Percentiles rank a stretch among this genome's conserved stretches.
phyloP scores from a whole-genome alignment of 2,113 vertebrate species.

The Ophthalmotilapia sp. region DNA sequence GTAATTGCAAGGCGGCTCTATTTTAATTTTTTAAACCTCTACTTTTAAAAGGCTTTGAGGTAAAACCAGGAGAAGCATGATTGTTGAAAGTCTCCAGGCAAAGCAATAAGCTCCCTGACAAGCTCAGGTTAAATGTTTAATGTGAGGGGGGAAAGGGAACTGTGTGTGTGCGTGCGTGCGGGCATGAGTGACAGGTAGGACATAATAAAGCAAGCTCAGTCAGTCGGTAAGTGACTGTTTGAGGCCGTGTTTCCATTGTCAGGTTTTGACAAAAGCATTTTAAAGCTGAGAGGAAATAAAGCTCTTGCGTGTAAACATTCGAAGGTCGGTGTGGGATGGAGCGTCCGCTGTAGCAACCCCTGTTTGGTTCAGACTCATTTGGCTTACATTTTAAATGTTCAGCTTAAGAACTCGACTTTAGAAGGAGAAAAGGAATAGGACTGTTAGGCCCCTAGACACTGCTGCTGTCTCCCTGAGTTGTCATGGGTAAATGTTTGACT shows the following conservation, averaged over 20 bases:
- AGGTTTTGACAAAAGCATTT: not conserved
- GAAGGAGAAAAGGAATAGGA: not conserved
- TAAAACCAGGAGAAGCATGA: not conserved
- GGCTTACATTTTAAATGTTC: not conserved
- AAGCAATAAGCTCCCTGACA: conserved; percentile 36
- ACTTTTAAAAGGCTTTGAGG: not conserved
- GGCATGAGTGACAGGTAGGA: not conserved
- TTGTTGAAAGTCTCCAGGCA: conserved; percentile 13
- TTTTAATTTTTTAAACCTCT: conserved; percentile 28
- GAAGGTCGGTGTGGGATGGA: not conserved
- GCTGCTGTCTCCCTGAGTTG: not conserved
- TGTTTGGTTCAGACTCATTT: not conserved
- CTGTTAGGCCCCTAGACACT: not conserved
- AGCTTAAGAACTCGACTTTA: not conserved
- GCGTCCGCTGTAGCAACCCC: not conserved
- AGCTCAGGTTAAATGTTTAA: conserved; percentile 44
- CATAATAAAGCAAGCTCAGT: not conserved
- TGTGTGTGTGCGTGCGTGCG: not conserved
- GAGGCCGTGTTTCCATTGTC: not conserved
- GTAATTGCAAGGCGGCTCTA: not conserved
- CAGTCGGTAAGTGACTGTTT: not conserved
- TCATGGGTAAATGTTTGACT: conserved; percentile 52
- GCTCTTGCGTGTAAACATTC: not conserved
- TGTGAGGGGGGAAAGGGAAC: not conserved
- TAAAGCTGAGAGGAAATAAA: not conserved